These are phyloP conservation scores for Diuraphis noxia DNA, from an alignment of 1,140 invertebrate genomes.

Conservation along the genomic window DNA sequence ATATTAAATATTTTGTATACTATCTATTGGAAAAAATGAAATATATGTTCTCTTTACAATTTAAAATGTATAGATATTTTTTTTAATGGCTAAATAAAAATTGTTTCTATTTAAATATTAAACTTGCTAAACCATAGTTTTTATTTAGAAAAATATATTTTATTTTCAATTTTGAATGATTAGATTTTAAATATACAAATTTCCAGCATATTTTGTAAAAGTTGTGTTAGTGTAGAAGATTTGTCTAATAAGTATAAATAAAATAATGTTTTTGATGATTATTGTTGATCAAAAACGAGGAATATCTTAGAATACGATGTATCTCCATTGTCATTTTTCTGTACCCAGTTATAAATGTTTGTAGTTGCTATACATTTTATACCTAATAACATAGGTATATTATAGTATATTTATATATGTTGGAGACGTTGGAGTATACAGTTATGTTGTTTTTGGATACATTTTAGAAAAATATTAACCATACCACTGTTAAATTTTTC, in stretches of 20 bases:
- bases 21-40: background rate
- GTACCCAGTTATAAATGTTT: no score
- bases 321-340: background rate
- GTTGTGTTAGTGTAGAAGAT: background rate
- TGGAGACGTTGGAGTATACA: background rate
- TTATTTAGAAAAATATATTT: background rate
- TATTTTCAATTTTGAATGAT: background rate
- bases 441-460: background rate
- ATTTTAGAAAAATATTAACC: background rate
- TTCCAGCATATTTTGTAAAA: background rate
- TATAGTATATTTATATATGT: background rate
- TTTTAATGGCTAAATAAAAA: background rate
- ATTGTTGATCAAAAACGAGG: background rate
- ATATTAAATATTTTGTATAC: constrained; percentile 3
- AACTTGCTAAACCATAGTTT: background rate
- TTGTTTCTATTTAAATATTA: background rate
- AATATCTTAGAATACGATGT: background rate
- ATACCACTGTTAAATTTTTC: background rate
- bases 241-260: background rate
- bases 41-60: background rate
- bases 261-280: background rate
- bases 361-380: background rate
- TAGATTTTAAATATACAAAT: background rate
- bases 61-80: background rate
- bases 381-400: no score